phyloP scores from a whole-genome alignment of 2,113 vertebrate genomes.

The Apistogramma diplotaenia region DNA sequence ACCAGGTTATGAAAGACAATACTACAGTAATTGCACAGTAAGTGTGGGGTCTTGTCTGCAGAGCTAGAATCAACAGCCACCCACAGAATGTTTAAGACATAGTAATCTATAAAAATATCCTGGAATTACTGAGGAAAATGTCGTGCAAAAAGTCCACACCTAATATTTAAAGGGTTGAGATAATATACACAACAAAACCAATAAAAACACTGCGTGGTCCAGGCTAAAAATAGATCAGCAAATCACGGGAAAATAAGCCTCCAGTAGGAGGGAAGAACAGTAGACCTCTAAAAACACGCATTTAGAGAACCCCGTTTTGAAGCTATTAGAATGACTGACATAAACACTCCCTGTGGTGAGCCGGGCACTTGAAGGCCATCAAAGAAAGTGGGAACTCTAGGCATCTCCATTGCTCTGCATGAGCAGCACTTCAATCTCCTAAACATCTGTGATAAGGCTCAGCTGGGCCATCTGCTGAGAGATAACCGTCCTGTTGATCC shows the following conservation, averaged over 20 bases:
- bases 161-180: constrained; percentile 59
- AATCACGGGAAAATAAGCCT: constrained; percentile 51
- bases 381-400: constrained; percentile 34
- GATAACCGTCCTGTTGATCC: constrained; percentile 48
- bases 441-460: constrained; percentile 65
- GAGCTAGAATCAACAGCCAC: constrained; percentile 70
- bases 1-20: constrained; percentile 67
- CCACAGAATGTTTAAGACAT: constrained; percentile 64
- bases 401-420: constrained; percentile 29
- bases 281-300: constrained; percentile 2
- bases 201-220: constrained; percentile 38
- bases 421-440: constrained; percentile 50
- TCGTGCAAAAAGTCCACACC: constrained; percentile 51
- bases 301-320: background rate
- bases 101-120: constrained; percentile 67
- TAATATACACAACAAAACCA: constrained; percentile 35
- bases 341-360: constrained; percentile 1
- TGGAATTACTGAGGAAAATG: constrained; percentile 68
- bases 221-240: constrained; percentile 52
- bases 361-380: constrained; percentile 26
- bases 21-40: constrained; percentile 64
- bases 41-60: constrained; percentile 58
- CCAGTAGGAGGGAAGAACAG: constrained; percentile 13
- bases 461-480: constrained; percentile 56
- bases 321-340: constrained; percentile 9